Evolutionary conservation across 2,888 invertebrate species (phyloP).

Genomic region (Zhuqinia jingwanae): DNA sequence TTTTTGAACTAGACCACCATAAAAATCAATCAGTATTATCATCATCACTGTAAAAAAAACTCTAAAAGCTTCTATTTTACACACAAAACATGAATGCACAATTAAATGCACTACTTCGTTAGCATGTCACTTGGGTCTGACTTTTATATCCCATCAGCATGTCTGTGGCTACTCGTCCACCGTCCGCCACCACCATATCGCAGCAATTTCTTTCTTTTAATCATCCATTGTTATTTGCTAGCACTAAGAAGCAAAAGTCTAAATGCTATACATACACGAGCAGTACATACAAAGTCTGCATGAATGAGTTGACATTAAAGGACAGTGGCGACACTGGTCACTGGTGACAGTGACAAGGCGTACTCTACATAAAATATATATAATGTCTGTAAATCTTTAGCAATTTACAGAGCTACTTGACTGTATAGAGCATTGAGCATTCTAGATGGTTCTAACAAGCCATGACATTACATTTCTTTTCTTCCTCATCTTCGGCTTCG

Average conservation of each 20-base stretch:
- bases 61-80: constrained; percentile 10
- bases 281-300: background rate
- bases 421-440: no score
- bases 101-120: constrained; percentile 2
- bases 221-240: constrained; percentile 1
- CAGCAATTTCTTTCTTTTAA: background rate
- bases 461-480: constrained; percentile 20
- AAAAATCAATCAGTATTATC: constrained; percentile 27
- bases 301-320: constrained; percentile 43
- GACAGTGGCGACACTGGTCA: constrained; percentile 20
- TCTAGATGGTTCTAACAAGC: background rate
- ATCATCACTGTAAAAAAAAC: constrained; percentile 33
- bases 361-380: background rate
- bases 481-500: background rate
- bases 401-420: background rate
- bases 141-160: constrained; percentile 7
- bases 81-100: background rate
- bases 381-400: background rate
- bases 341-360: constrained; percentile 34
- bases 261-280: background rate
- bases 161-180: background rate
- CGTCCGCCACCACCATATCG: background rate
- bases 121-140: background rate
- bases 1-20: constrained; percentile 44
- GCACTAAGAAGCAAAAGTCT: constrained; percentile 6